phyloP scores from a whole-genome alignment of 2,797 vertebrate genomes.

The Strix occidentalis region DNA sequence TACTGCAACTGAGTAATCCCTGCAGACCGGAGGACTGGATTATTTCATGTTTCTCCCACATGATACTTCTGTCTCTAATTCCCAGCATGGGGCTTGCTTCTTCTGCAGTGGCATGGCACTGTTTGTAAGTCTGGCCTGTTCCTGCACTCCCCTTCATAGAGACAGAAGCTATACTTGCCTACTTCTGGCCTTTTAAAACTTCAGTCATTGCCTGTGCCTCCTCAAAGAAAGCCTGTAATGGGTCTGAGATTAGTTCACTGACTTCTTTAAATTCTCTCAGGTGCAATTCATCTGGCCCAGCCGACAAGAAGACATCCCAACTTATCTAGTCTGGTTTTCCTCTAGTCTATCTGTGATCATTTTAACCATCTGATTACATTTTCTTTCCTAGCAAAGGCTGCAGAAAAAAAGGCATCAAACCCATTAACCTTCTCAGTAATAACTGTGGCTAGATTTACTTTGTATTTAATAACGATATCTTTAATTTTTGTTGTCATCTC shows the following conservation, averaged over 20 bases:
- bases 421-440: not conserved
- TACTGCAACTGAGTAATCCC: not conserved
- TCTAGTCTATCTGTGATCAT: not conserved
- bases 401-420: not conserved
- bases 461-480: not conserved
- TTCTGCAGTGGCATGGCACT: not conserved
- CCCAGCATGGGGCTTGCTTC: not conserved
- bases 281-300: conserved; percentile 36
- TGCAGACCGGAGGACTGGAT: not conserved
- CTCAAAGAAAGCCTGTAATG: conserved; percentile 21
- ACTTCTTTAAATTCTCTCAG: conserved; percentile 33
- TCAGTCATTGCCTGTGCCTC: not conserved
- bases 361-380: not conserved
- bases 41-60: not conserved
- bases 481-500: not conserved
- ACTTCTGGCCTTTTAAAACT: not conserved
- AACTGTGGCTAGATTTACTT: not conserved
- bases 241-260: conserved; percentile 11
- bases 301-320: not conserved
- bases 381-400: not conserved
- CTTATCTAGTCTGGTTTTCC: conserved; percentile 39
- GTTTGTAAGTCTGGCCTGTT: not conserved
- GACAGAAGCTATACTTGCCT: not conserved
- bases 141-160: not conserved
- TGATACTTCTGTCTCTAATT: not conserved